These are phyloP conservation scores for Heliothis peltigera DNA, from an alignment of 2,888 invertebrate species.

Conservation along the genomic window DNA sequence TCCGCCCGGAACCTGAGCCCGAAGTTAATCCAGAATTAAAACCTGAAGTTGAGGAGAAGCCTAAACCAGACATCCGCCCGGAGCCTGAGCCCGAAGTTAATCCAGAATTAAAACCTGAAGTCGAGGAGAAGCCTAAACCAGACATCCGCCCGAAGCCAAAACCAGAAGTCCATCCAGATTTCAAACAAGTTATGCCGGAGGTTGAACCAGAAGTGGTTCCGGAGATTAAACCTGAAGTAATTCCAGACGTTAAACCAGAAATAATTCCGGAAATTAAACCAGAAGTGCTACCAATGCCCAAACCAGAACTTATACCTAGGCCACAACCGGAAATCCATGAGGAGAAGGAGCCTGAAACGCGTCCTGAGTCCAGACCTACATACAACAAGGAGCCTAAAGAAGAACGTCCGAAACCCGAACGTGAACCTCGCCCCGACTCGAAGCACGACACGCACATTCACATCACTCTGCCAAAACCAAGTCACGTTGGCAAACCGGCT, in stretches of 20 bases:
- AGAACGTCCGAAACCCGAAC: not conserved
- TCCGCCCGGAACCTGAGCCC: not conserved
- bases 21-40: not conserved
- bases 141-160: too few species aligned
- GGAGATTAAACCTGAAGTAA: not conserved
- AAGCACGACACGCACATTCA: conserved; percentile 34
- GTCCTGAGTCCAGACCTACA: not conserved
- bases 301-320: not conserved
- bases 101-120: not conserved
- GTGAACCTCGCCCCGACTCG: conserved; percentile 5
- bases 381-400: not conserved
- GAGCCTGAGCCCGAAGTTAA: too few species aligned
- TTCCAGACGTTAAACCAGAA: not conserved
- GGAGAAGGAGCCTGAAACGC: not conserved
- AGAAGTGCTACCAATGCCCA: not conserved
- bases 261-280: not conserved
- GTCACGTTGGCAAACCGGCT: conserved; percentile 18
- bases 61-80: too few species aligned
- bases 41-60: too few species aligned
- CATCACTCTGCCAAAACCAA: conserved; percentile 23
- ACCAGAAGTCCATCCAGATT: too few species aligned
- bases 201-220: not conserved
- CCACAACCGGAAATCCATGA: not conserved
- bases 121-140: too few species aligned
- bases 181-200: too few species aligned